Evolutionary conservation across 2,888 invertebrate species (phyloP), one percentile per base, ranked within the genome.

Genomic region (Drosophila emarginata): DNA sequence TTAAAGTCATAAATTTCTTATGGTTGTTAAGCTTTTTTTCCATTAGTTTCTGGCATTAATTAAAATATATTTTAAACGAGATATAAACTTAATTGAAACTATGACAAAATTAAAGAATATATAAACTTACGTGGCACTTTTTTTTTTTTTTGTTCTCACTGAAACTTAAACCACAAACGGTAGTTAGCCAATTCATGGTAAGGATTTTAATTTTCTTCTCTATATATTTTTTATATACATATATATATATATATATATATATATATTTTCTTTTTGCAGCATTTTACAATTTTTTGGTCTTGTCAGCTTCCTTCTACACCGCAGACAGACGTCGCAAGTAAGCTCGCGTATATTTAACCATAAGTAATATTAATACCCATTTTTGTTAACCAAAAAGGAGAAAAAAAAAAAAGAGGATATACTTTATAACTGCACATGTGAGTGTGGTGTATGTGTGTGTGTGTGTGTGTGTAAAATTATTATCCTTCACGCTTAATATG

Each of bases 401-500:
- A 63, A 64, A 69, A 75, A 63, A 68, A 51, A 58, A n/a, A 40
- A 15, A 51, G 58, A 62, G 64, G 57, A 67, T 69, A 69, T 76
- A 50, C 64, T 76, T 72, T 77, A 71, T 75, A 71, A 70, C 66
- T 74, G 60, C 14, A 21, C 18, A 28, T 51, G 60, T 57, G 53
- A 32, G 11, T 54, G 40, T 53, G 50, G 53, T 57, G 18, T 45
- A 28, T 53, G 60, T 40, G 21, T 59, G 61, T 56, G 54, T 52
- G 78, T 69, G 40, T 73, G 67, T 77, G 70, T 81, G 72, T 71
- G 72, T 77, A 77, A 87, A 87, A 85, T 84, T 87, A 87, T 87
- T 86, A 87, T 87, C 79, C 82, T 86, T 86, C 80, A 84, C 78
- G 87, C 86, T 87, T 86, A 87, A 84, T 87, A 87, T 87, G 84